Percentiles rank a stretch among this genome's conserved stretches.
phyloP scores from a whole-genome alignment of 1,140 invertebrate genomes.

The Triops cancriformis region DNA sequence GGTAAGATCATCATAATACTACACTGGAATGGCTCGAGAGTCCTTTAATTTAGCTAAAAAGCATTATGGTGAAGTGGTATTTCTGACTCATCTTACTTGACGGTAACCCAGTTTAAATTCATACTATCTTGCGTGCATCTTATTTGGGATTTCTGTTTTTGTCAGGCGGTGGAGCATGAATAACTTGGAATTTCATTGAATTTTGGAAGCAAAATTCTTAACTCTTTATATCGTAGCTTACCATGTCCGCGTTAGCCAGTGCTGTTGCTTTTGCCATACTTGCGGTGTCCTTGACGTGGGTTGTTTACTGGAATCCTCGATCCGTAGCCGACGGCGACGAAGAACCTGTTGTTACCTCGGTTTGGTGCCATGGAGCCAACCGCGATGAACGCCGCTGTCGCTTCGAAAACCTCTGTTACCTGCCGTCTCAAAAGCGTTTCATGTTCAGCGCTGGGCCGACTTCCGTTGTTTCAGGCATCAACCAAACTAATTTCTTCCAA shows the following conservation, averaged over 20 bases:
- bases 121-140: no score
- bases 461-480: background rate
- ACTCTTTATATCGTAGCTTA: background rate
- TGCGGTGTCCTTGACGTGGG: background rate
- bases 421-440: background rate
- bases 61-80: no score
- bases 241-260: background rate
- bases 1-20: no score
- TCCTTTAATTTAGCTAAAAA: no score
- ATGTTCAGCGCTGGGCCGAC: background rate
- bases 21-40: no score
- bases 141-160: no score
- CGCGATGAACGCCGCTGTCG: background rate
- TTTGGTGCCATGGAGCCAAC: background rate
- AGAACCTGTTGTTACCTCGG: background rate
- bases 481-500: background rate
- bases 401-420: slow-evolving; percentile 4
- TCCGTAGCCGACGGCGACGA: background rate
- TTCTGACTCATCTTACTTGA: no score
- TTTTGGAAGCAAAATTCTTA: no score
- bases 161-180: no score
- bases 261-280: background rate
- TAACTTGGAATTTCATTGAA: no score
- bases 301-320: background rate
- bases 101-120: no score